phyloP scores from a whole-genome alignment of 2,888 invertebrate genomes.

The Chrysomela aeneicollis region DNA sequence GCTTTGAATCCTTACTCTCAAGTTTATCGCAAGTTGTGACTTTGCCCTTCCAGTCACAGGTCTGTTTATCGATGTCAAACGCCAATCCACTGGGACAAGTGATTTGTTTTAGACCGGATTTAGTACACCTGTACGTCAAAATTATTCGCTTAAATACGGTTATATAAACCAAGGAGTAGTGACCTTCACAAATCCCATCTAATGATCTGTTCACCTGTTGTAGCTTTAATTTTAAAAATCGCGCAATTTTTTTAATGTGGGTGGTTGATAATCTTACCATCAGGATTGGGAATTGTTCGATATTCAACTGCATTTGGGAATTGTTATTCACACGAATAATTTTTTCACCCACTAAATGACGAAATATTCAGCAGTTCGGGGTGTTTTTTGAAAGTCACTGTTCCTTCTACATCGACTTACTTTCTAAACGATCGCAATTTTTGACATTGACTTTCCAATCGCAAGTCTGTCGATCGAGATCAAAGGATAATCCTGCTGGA shows the following conservation, averaged over 20 bases:
- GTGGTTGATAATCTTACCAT: too few relatives aligned
- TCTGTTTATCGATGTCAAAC: conserved; percentile 98
- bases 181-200: conserved; percentile 40
- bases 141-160: conserved; percentile 35
- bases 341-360: too few relatives aligned
- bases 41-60: conserved; percentile 98
- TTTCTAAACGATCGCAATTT: conserved; percentile 93
- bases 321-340: too few relatives aligned
- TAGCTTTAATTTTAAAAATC: background rate
- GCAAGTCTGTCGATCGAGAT: conserved; percentile 93
- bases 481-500: conserved; percentile 90
- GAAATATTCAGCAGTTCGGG: too few relatives aligned
- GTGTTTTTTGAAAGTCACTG: conserved; percentile 53
- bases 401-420: conserved; percentile 74
- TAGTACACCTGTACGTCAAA: conserved; percentile 80
- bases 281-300: too few relatives aligned
- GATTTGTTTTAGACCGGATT: conserved; percentile 95
- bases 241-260: too few relatives aligned
- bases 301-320: too few relatives aligned
- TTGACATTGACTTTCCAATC: conserved; percentile 97
- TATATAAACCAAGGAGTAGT: conserved; percentile 54
- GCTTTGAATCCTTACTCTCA: conserved; percentile 85
- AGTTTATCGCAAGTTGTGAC: conserved; percentile 95
- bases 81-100: conserved; percentile 96
- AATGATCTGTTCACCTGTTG: background rate